Base-by-base conservation (phyloP, 2,113 vertebrate genomes). In the Macroglossus sobrinus region DNA sequence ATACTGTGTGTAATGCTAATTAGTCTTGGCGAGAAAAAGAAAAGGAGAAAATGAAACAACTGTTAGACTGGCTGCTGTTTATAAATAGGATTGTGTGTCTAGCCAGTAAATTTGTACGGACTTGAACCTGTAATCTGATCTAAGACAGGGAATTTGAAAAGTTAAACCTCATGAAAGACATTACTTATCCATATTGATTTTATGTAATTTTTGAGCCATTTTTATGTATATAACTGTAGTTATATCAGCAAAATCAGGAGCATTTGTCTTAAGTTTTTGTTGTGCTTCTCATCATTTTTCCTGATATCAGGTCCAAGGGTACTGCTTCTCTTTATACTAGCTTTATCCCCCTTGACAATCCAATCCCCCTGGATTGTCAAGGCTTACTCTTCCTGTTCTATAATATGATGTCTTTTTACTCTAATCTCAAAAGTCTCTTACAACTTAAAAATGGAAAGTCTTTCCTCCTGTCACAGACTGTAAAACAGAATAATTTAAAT, bases 1-100 rank as follows among this genome's bases (percentile, higher is more conserved):
- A 76, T 63, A 79, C 61, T 97, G 87, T 95, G 69, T 91, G 38
- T 96, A 90, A 95, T 97, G 97, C 96, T 96, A 92, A 95, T 97
- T 95, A 93, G 75, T 92, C 38, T 57, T 69, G 35, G 64, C 91
- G 64, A 95, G 93, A 96, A 92, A 85, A 66, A 96, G 81, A 90
- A 79, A 71, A 78, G 71, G 53, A 71, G 95, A 89, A 90, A 97
- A 92, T 71, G 82, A 87, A 94, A 89, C 71, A 89, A 89, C 64
- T 92, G 80, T 89, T 80, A 47, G 22, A 81, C 21, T 78, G 53
- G 50, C 71, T 72, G 45, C 71, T 95, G n/a, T 84, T 96, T 86
- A 47, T 90, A 75, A 88, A 79, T 61, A 81, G 75, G 33, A 35
- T 90, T 63, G 40, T 89, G 66, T 53, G 61, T 94, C 57, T 72